Conservation (phyloP, 1,140 invertebrate species). For the Lithobius niger region DNA sequence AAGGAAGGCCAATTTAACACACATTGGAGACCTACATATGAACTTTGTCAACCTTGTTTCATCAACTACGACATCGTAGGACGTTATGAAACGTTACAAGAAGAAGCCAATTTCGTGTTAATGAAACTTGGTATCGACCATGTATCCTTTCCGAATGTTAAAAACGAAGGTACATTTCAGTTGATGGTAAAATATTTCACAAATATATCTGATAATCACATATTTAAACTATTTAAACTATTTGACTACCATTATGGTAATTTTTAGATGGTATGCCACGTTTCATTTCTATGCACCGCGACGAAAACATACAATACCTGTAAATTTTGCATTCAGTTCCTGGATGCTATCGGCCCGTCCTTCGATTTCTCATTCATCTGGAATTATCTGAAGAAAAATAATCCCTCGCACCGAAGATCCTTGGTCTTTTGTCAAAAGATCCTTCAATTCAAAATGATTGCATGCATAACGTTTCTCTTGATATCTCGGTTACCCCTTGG, state of each 20-base stretch:
- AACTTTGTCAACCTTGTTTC: constrained; percentile 73
- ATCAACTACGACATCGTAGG: constrained; percentile 81
- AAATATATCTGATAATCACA: constrained; percentile 48
- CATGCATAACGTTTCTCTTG: too few species aligned
- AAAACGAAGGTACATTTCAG: constrained; percentile 47
- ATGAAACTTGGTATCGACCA: constrained; percentile 51
- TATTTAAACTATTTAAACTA: constrained; percentile 53
- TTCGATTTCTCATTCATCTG: too few species aligned
- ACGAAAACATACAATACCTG: too few species aligned
- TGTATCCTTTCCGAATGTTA: constrained; percentile 50
- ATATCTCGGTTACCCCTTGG: too few species aligned
- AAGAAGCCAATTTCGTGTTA: constrained; percentile 50
- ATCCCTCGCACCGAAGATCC: too few species aligned
- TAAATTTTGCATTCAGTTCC: too few species aligned
- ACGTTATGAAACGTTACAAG: constrained; percentile 52
- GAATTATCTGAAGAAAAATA: too few species aligned
- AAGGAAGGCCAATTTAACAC: constrained; percentile 51
- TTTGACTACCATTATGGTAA: constrained; percentile 47
- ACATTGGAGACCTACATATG: constrained; percentile 71
- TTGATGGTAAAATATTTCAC: constrained; percentile 56
- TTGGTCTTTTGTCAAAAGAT: too few species aligned
- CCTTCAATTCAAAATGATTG: too few species aligned
- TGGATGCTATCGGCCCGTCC: too few species aligned
- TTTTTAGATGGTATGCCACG: too few species aligned
- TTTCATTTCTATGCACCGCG: too few species aligned